Evolutionary conservation across 2,888 invertebrate species (phyloP).

Genomic region (Phania funesta): DNA sequence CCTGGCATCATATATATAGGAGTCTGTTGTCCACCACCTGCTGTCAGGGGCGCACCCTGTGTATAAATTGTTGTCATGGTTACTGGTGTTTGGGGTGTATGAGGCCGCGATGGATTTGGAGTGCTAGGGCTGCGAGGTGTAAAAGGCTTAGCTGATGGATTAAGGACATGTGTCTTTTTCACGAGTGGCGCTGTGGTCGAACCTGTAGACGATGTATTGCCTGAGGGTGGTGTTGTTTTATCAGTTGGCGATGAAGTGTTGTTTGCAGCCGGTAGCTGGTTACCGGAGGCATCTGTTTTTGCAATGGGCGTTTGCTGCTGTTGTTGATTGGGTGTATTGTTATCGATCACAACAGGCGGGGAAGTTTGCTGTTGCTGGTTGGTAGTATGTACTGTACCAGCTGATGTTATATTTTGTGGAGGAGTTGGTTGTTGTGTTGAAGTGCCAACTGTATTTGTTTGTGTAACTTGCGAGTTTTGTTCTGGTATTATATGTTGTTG

Average conservation of each 20-base stretch:
- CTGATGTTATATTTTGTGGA: slow-evolving; percentile 52
- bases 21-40: slow-evolving; percentile 76
- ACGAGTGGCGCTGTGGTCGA: slow-evolving; percentile 69
- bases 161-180: slow-evolving; percentile 87
- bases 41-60: slow-evolving; percentile 75
- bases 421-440: slow-evolving; percentile 56
- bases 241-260: slow-evolving; percentile 40
- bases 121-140: slow-evolving; percentile 87
- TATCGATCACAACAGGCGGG: slow-evolving; percentile 43
- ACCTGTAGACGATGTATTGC: slow-evolving; percentile 42
- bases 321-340: slow-evolving; percentile 72
- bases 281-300: slow-evolving; percentile 68
- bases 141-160: slow-evolving; percentile 94
- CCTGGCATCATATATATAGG: slow-evolving; percentile 79
- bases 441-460: slow-evolving; percentile 47
- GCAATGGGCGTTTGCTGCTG: slow-evolving; percentile 62
- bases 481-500: slow-evolving; percentile 69
- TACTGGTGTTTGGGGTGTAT: slow-evolving; percentile 91
- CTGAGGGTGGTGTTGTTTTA: slow-evolving; percentile 33
- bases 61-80: slow-evolving; percentile 77
- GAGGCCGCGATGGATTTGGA: slow-evolving; percentile 86
- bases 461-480: slow-evolving; percentile 63
- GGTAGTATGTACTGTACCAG: slow-evolving; percentile 41
- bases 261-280: slow-evolving; percentile 68
- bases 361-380: slow-evolving; percentile 47